Percentiles rank a stretch among this genome's conserved stretches.
phyloP scores from a whole-genome alignment of 2,888 invertebrate genomes.

The Drosophila testacea region DNA sequence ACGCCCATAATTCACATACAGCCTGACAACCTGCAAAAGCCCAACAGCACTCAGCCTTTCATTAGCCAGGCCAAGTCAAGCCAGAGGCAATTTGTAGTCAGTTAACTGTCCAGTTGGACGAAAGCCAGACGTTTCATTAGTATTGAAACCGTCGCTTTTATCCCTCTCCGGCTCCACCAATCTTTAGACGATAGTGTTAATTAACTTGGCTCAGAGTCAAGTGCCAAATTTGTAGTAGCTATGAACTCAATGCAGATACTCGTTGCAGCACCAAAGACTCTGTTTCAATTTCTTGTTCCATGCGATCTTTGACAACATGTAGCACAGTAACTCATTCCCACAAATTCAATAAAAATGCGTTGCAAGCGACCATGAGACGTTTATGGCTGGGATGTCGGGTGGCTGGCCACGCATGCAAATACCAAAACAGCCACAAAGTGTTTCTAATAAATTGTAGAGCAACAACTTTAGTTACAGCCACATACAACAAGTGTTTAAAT shows the following conservation, averaged over 20 bases:
- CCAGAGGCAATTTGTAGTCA: constrained; percentile 42
- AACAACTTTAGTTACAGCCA: constrained; percentile 66
- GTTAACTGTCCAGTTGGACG: constrained; percentile 53
- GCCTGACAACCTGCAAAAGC: constrained; percentile 24
- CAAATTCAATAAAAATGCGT: constrained; percentile 75
- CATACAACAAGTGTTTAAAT: constrained; percentile 81
- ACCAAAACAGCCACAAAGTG: constrained; percentile 74
- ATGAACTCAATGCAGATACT: constrained; percentile 30
- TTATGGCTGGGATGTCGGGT: constrained; percentile 49
- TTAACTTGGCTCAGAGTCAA: constrained; percentile 76
- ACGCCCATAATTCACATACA: constrained; percentile 49
- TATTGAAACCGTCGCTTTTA: constrained; percentile 49
- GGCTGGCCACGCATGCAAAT: constrained; percentile 66
- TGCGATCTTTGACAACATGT: constrained; percentile 32
- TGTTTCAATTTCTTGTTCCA: constrained; percentile 2
- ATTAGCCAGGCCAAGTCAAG: constrained; percentile 24
- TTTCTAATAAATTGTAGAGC: constrained; percentile 76
- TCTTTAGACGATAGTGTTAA: constrained; percentile 67
- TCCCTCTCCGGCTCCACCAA: neutral
- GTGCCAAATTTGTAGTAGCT: constrained; percentile 53
- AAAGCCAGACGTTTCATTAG: constrained; percentile 69
- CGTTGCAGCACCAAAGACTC: constrained; percentile 8
- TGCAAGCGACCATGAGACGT: constrained; percentile 64
- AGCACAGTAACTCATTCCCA: constrained; percentile 40
- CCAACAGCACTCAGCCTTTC: constrained; percentile 9